Evolutionary conservation across 2,113 vertebrate species (phyloP), one percentile per base, ranked within the genome.

Genomic region (Forbesichthys papilliferus): DNA sequence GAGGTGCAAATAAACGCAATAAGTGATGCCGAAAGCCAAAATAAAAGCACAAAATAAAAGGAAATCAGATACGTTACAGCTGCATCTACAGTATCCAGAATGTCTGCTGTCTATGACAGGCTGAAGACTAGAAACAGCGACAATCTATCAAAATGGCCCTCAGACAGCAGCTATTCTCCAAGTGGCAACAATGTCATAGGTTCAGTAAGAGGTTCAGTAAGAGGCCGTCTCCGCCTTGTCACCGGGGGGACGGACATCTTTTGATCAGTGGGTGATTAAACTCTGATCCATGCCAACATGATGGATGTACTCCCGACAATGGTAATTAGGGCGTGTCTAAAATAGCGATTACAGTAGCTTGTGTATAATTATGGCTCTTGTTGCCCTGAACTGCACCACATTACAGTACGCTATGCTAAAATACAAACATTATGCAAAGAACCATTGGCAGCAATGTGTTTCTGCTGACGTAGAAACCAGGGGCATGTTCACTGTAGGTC

Each of bases 41-140:
- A 73, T 55, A 64, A 55, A 73, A 63, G 3, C 64, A 65, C 8
- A 12, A 71, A 78, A 64, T 48, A 49, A 27, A 27, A 27, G 27
- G 2, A 27, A 27, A 27, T 27, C 27, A 27, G 70, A 69, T 36
- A 62, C 1, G 36, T 42, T 8, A 42, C 49, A 12, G 49, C 49
- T 52, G 49, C 13, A 52, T 52, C 49, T 52, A 27, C 27, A 20
- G 20, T 20, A 42, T 42, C 36, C 7, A 42, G 36, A 42, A 42
- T 8, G 36, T 6, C 36, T 42, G 36, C 36, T 42, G 1, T 42
- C 5, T 42, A 7, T 7, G 36, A 42, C 36, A 42, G 36, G 27
- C 7, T 42, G 36, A 42, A 42, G 36, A 42, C 36, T 8, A 42
- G 36, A 42, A 42, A 42, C 36, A 42, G 36, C 7, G 36, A 6